Base-by-base conservation (phyloP, 2,888 invertebrate genomes). In the Drosophila pseudotakahashii region DNA sequence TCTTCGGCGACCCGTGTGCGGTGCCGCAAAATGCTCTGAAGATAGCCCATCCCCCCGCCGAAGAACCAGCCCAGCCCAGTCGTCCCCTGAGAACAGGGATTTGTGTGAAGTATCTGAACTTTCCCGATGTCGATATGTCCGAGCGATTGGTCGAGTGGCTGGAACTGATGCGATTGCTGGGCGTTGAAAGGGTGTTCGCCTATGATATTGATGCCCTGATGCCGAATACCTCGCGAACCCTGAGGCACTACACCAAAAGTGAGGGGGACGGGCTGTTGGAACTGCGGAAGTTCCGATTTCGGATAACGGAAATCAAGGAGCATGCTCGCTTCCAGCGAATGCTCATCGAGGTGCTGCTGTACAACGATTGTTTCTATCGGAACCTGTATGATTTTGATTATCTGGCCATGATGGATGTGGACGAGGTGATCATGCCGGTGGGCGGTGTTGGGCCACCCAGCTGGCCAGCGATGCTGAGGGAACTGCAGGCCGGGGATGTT, bases 331-430 rank as follows among this genome's bases (percentile, higher is more conserved):
- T 96, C 85, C 95, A 97, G 92, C 97, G 97, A 91, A 93, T 97
- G 10, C 96, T 97, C 89, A 97, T 97, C 92, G 98, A 98, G 92
- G 93, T 98, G 70, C 96, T 98, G 76, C 97, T 97, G 11, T 98
- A 98, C 93, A 98, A 97, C 92, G 98, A 98, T 92, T 98, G 98
- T 90, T 93, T 98, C 57, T 98, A 98, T 93, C 95, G 96, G 87
- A 96, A 96, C 97, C 81, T 98, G 93, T 96, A 98, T 91, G 94
- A 95, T 76, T 98, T 97, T 92, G 95, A 96, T 75, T 97, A 96
- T 93, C 94, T 98, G 52, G 97, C 96, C 13, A 93, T 98, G 54
- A 93, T 98, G 51, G 98, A 98, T 91, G 95, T 97, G 68, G 98
- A 98, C 92, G 98, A 98, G 92, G 96, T 98, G 50, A 97, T 98